These are phyloP conservation scores for Rhombomys opimus DNA, from an alignment of 2,113 vertebrate species.

Conservation along the genomic window DNA sequence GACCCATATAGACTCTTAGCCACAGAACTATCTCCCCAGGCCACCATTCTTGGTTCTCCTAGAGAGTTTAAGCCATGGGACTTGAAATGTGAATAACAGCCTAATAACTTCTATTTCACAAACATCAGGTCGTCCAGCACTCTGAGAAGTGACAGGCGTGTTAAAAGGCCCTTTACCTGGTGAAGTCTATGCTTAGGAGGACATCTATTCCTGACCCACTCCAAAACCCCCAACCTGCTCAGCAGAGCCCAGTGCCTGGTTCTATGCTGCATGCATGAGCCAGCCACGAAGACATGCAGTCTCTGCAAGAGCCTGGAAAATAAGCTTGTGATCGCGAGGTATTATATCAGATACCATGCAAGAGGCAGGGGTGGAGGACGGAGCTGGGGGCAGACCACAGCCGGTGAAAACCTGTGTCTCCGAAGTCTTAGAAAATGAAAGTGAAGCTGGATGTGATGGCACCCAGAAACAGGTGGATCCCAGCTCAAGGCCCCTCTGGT, in stretches of 20 bases:
- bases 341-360: background rate
- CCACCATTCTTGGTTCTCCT: background rate
- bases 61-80: background rate
- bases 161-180: background rate
- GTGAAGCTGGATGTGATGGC: background rate
- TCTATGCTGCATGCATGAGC: accelerated
- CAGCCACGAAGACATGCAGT: background rate
- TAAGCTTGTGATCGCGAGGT: background rate
- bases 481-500: background rate
- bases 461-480: too few relatives aligned
- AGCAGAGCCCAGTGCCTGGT: background rate
- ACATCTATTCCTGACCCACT: accelerated
- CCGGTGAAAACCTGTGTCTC: background rate
- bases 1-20: background rate
- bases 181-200: background rate
- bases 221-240: background rate
- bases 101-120: background rate
- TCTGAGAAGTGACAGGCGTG: background rate
- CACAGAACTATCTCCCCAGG: background rate
- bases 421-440: background rate
- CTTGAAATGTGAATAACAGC: background rate
- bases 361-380: background rate
- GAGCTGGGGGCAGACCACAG: background rate
- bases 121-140: background rate
- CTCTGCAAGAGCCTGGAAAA: background rate